Percentiles rank a stretch among this genome's conserved stretches.
Evolutionary conservation across 1,140 invertebrate species (phyloP).

Genomic region (Belonocnema kinseyi): DNA sequence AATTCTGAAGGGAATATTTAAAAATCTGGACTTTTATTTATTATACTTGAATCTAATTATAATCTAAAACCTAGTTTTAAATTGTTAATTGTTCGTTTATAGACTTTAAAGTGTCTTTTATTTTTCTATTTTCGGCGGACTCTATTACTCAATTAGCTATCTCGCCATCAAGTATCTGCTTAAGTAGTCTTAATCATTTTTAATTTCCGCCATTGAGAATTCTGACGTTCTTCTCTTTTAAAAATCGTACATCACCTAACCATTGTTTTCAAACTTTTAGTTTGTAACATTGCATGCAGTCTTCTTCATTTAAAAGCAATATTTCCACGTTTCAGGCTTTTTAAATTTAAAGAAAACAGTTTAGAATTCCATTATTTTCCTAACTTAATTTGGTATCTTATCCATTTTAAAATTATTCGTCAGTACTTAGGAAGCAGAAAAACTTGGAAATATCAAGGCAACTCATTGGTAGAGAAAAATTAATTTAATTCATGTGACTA

Average conservation of each 20-base stretch:
- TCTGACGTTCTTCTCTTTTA: slow-evolving; percentile 29
- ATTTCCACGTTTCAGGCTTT: slow-evolving; percentile 4
- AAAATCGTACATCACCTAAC: slow-evolving; percentile 40
- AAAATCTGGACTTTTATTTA: neutral
- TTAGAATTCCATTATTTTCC: no score
- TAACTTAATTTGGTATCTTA: neutral
- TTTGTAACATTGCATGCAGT: slow-evolving; percentile 27
- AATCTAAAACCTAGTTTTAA: no score
- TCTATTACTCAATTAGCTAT: neutral
- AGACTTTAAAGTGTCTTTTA: no score
- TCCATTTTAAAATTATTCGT: neutral
- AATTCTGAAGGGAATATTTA: neutral
- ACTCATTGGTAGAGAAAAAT: no score
- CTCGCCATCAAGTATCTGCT: neutral
- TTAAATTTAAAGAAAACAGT: neutral
- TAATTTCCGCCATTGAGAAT: neutral
- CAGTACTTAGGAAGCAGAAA: neutral
- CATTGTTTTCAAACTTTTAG: slow-evolving; percentile 37
- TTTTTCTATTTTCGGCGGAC: no score
- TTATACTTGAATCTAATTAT: no score
- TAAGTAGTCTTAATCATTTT: slow-evolving; percentile 30
- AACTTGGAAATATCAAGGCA: neutral
- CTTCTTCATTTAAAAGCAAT: neutral
- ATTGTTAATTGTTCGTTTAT: no score
- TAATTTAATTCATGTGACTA: no score